Percentiles rank a stretch among this genome's conserved stretches.
phyloP scores from a whole-genome alignment of 2,113 vertebrate genomes.

The Aegithalos caudatus region DNA sequence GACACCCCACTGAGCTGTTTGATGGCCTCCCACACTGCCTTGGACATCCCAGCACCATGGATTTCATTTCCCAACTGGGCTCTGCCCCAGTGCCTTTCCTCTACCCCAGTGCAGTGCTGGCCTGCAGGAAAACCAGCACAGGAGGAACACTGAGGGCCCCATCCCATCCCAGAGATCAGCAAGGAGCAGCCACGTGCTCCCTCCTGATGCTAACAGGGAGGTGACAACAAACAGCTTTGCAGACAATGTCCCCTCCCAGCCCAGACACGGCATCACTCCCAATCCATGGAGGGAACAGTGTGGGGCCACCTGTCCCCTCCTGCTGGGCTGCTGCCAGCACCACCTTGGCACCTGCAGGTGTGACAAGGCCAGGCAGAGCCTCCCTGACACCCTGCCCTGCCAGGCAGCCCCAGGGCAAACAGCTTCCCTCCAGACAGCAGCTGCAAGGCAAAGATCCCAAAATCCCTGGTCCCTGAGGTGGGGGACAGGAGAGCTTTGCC shows the following conservation, averaged over 20 bases:
- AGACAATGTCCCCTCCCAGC: neutral
- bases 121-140: neutral
- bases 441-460: neutral
- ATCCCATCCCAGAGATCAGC: neutral
- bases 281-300: fast-evolving
- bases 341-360: neutral
- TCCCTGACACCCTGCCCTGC: neutral
- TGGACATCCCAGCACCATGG: neutral
- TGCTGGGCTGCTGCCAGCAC: neutral
- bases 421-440: neutral
- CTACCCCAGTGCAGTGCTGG: neutral
- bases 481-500: neutral
- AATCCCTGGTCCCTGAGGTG: neutral
- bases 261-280: neutral
- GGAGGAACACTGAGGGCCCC: neutral
- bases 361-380: neutral
- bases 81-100: neutral
- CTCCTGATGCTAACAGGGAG: neutral
- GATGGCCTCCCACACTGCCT: neutral
- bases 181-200: neutral
- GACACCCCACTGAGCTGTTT: neutral
- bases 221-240: neutral
- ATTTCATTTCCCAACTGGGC: neutral
- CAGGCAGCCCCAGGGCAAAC: neutral
- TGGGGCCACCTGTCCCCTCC: neutral